Evolutionary conservation across 2,888 invertebrate genomes (phyloP).

Genomic region (Creontiades dilutus): DNA sequence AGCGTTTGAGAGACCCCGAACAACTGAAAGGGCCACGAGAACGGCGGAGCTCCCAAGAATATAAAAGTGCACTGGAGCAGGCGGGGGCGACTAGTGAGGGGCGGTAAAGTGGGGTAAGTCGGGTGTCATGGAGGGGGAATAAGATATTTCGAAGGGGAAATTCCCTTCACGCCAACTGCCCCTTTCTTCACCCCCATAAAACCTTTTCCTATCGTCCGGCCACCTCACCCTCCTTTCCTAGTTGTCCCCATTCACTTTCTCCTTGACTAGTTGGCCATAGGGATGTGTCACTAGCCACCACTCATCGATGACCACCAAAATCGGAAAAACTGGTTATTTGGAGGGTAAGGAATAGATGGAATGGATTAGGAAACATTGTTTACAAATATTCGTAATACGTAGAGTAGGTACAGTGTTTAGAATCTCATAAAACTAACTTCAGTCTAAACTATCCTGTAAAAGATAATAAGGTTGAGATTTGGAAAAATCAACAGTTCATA

Average conservation of each 20-base stretch:
- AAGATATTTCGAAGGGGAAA: slow-evolving; percentile 63
- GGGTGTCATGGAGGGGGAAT: slow-evolving; percentile 41
- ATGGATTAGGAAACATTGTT: too few relatives aligned
- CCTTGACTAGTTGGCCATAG: not conserved
- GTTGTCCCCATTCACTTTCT: slow-evolving; percentile 26
- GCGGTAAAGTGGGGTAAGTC: slow-evolving; percentile 48
- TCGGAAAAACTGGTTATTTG: too few relatives aligned
- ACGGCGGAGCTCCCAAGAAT: slow-evolving; percentile 54
- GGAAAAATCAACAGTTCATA: too few relatives aligned
- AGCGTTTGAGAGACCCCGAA: slow-evolving; percentile 50
- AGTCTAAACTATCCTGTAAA: too few relatives aligned
- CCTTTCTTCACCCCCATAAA: slow-evolving; percentile 41
- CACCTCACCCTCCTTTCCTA: slow-evolving; percentile 14
- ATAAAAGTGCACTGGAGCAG: slow-evolving; percentile 44
- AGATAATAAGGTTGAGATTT: too few relatives aligned
- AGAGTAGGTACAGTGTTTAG: too few relatives aligned
- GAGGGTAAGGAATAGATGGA: too few relatives aligned
- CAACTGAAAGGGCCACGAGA: slow-evolving; percentile 50
- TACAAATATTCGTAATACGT: too few relatives aligned
- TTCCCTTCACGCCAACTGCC: slow-evolving; percentile 7
- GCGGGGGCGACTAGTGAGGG: slow-evolving; percentile 59
- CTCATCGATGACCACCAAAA: not conserved
- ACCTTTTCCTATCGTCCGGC: slow-evolving; percentile 45
- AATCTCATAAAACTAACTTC: too few relatives aligned
- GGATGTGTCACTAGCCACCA: not conserved